Evolutionary conservation across 2,113 vertebrate genomes (phyloP), one percentile per base, ranked within the genome.

Genomic region (Balaeniceps rex): DNA sequence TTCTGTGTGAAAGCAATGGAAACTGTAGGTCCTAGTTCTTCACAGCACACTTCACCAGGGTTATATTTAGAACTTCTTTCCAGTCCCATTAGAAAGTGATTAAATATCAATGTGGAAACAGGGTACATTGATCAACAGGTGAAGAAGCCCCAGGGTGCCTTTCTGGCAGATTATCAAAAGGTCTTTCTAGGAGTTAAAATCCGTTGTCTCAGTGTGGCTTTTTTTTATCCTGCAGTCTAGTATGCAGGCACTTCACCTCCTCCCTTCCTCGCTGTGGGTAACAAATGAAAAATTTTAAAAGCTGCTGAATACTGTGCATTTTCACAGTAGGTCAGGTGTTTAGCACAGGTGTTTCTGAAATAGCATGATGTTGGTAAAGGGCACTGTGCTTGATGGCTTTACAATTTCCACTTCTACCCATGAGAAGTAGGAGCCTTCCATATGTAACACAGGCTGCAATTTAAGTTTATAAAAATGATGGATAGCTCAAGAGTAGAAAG

Each of bases 251-350:
- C 86, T 86, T 96, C 80, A 84, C 75, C 93, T 93, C 66, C 63
- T 95, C 66, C 93, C 47, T 84, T 88, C 83, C 71, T 97, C 87
- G 1, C 96, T 0, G 10, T 86, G 85, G 97, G 97, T 91, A 90
- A 93, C 94, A 98, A 97, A 98, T 98, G 94, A 97, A 84, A 97
- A 97, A 97, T 94, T 92, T 97, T 90, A 82, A 97, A 95, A 93
- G 90, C 93, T 97, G 93, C 90, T 97, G 97, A 97, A 82, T 71
- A 84, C 66, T 94, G 75, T 86, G 94, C 93, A 90, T 98, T 98
- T 97, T 98, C 97, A 96, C 97, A 98, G 96, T 87, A 75, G 94
- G 96, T 42, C 66, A 60, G 91, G 84, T 98, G 96, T 97, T 97
- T 92, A 98, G 95, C 79, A 96, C 69, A 87, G 88, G 85, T 94